These are phyloP conservation scores for Sebastolobus altivelis DNA, from an alignment of 2,797 vertebrate genomes.

Conservation along the genomic window DNA sequence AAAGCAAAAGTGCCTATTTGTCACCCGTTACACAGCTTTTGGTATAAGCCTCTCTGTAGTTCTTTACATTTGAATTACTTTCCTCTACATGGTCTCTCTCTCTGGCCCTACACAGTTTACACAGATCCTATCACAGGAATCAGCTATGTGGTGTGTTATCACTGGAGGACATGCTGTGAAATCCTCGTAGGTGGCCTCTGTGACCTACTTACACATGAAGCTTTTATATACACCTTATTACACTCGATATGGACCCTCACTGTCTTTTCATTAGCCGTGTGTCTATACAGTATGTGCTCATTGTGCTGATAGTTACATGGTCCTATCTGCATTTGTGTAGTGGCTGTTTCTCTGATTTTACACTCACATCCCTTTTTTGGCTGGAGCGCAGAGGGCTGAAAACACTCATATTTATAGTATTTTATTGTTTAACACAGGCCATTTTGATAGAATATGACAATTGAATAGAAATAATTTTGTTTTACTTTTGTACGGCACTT, in stretches of 20 bases:
- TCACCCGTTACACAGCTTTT: not conserved
- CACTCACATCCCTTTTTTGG: no score
- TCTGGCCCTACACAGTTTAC: not conserved
- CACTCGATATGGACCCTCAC: not conserved
- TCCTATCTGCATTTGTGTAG: not conserved
- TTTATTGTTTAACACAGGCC: no score
- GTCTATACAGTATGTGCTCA: not conserved
- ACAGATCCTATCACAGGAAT: conserved; percentile 18
- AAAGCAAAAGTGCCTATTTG: conserved; percentile 44
- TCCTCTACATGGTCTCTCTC: not conserved
- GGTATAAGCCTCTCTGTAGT: not conserved
- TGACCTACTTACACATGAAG: conserved; percentile 58
- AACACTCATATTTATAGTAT: no score
- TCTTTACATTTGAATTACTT: not conserved
- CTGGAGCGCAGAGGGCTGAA: no score
- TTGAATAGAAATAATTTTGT: no score
- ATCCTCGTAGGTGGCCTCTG: conserved; percentile 55
- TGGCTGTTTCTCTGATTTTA: not conserved
- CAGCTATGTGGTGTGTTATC: conserved; percentile 24
- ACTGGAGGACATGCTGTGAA: conserved; percentile 26
- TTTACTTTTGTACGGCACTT: no score
- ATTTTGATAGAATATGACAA: no score
- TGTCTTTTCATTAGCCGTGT: not conserved
- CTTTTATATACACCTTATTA: conserved; percentile 6
- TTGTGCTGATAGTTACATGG: not conserved